These are phyloP conservation scores for Nomada flava DNA, from an alignment of 2,888 invertebrate species.

Conservation along the genomic window DNA sequence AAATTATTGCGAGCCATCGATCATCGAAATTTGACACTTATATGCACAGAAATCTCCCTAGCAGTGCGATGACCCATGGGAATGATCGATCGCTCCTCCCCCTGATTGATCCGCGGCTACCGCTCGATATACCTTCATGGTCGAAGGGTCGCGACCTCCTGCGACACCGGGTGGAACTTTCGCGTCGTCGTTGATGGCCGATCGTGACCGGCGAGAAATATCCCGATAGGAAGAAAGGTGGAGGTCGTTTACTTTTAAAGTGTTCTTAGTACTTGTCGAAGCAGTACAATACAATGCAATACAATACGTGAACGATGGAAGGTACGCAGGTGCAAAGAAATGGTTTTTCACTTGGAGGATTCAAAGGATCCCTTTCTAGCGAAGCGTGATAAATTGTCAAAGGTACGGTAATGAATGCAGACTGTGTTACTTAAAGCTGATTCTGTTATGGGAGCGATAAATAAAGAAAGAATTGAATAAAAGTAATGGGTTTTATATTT, in stretches of 20 bases:
- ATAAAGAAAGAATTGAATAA: no score
- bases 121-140: conserved; percentile 49
- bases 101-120: conserved; percentile 75
- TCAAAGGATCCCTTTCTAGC: no score
- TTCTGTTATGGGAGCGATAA: no score
- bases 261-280: no score
- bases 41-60: conserved; percentile 76
- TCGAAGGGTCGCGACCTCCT: conserved; percentile 45
- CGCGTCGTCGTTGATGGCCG: conserved; percentile 24
- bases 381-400: no score
- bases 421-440: no score
- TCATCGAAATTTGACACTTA: conserved; percentile 81
- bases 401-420: no score
- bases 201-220: conserved; percentile 21
- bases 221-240: neutral
- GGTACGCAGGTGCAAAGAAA: no score
- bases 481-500: no score
- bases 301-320: no score
- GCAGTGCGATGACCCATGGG: conserved; percentile 57
- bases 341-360: no score
- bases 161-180: conserved; percentile 13
- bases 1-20: conserved; percentile 78
- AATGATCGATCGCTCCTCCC: conserved; percentile 76
- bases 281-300: no score
- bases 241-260: neutral